Conservation (phyloP, 2,797 vertebrate genomes). For the Philypnodon macrostomus region DNA sequence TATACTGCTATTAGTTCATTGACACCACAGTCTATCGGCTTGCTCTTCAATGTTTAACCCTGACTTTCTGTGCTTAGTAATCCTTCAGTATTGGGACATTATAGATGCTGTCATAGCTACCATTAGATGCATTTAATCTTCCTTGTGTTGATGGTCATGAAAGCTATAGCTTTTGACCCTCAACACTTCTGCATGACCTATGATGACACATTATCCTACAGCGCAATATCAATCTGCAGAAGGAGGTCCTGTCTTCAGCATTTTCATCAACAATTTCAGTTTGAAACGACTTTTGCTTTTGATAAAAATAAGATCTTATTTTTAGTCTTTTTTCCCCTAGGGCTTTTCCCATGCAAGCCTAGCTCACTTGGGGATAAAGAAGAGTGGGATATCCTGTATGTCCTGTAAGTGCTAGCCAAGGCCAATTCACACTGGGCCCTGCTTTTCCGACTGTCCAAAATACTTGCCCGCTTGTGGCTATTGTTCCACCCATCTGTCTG, state of each 20-base stretch:
- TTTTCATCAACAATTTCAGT: slow-evolving; percentile 2
- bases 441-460: slow-evolving; percentile 64
- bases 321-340: neutral
- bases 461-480: slow-evolving; percentile 61
- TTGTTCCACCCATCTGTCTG: slow-evolving; percentile 69
- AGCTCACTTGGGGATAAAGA: slow-evolving; percentile 16
- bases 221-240: slow-evolving; percentile 31
- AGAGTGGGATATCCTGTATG: slow-evolving; percentile 35
- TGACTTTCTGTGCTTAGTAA: slow-evolving; percentile 16
- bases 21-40: neutral
- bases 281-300: neutral
- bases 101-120: slow-evolving; percentile 48
- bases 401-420: slow-evolving; percentile 24
- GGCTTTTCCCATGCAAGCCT: slow-evolving; percentile 17
- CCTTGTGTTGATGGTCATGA: slow-evolving; percentile 45
- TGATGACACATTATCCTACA: slow-evolving; percentile 22
- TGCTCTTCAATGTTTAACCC: slow-evolving; percentile 26
- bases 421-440: slow-evolving; percentile 45
- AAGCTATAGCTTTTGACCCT: slow-evolving; percentile 42
- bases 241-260: slow-evolving; percentile 9
- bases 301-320: too few species aligned
- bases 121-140: slow-evolving; percentile 54
- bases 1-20: too few species aligned
- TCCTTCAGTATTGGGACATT: slow-evolving; percentile 22
- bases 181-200: slow-evolving; percentile 24